Evolutionary conservation across 2,888 invertebrate species (phyloP).

Genomic region (Agonopterix heracliana): DNA sequence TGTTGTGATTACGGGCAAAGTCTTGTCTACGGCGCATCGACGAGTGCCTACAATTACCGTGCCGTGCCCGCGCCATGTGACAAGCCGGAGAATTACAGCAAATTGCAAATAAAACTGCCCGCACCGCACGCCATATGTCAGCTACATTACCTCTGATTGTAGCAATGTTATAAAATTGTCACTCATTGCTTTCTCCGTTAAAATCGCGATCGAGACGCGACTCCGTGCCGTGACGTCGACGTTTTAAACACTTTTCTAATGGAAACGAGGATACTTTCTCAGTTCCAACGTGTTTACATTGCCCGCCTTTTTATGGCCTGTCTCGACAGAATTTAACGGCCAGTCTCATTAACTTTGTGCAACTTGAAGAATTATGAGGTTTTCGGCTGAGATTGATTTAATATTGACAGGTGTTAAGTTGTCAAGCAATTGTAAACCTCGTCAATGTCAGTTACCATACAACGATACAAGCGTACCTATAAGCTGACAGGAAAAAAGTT

Average conservation of each 20-base stretch:
- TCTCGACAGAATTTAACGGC: slow-evolving; percentile 1
- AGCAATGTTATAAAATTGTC: slow-evolving; percentile 22
- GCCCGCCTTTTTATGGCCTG: slow-evolving; percentile 19
- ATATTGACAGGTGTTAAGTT: too few relatives aligned
- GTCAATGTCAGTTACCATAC: not conserved
- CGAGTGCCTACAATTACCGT: slow-evolving; percentile 11
- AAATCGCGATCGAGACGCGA: slow-evolving; percentile 16
- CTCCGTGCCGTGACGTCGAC: slow-evolving; percentile 11
- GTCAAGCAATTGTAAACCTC: not conserved
- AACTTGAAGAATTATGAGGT: too few relatives aligned
- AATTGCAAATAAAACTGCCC: slow-evolving; percentile 29
- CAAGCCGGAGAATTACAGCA: slow-evolving; percentile 24
- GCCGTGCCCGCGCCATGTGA: slow-evolving; percentile 9
- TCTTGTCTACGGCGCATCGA: slow-evolving; percentile 3
- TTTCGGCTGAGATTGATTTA: too few relatives aligned
- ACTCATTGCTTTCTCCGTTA: slow-evolving; percentile 27
- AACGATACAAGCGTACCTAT: too few relatives aligned
- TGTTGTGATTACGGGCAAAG: slow-evolving; percentile 14
- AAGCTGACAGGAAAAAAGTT: too few relatives aligned
- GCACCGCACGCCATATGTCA: slow-evolving; percentile 9
- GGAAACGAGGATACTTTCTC: slow-evolving; percentile 29
- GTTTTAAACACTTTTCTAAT: slow-evolving; percentile 22
- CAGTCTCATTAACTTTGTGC: not conserved
- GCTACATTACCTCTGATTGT: slow-evolving; percentile 23
- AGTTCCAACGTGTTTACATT: slow-evolving; percentile 20